Evolutionary conservation across 2,888 invertebrate species (phyloP).

Genomic region (Ennomos erosarius): DNA sequence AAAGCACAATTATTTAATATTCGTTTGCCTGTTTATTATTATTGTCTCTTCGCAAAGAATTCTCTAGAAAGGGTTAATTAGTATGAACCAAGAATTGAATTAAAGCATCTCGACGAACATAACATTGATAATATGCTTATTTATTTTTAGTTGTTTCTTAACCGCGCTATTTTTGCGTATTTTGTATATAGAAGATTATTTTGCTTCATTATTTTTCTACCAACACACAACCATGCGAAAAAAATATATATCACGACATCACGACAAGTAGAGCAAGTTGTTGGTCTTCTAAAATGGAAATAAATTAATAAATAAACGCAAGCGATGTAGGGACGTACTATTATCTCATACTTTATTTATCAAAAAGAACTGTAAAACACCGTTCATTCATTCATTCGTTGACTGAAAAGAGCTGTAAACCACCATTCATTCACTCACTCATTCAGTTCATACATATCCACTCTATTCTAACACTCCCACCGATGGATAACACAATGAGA

Average conservation of each 20-base stretch:
- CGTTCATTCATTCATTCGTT: no score
- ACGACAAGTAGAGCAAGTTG: no score
- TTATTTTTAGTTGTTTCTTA: background rate
- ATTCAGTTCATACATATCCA: slow-evolving; percentile 55
- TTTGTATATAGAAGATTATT: no score
- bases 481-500: slow-evolving; percentile 73
- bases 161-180: no score
- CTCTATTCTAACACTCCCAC: slow-evolving; percentile 43
- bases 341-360: no score
- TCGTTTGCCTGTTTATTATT: slow-evolving; percentile 70
- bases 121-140: slow-evolving; percentile 47
- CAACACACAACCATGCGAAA: no score
- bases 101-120: slow-evolving; percentile 57
- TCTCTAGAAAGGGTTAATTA: slow-evolving; percentile 78
- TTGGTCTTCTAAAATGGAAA: no score
- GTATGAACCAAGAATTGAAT: slow-evolving; percentile 77
- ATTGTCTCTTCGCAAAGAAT: slow-evolving; percentile 76
- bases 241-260: no score
- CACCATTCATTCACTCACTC: background rate
- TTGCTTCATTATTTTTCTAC: no score
- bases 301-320: no score
- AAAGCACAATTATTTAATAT: slow-evolving; percentile 49
- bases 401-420: background rate
- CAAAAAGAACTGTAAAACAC: no score
- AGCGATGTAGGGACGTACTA: no score